Conservation (phyloP, 2,797 vertebrate genomes). For the Microchirus variegatus region DNA sequence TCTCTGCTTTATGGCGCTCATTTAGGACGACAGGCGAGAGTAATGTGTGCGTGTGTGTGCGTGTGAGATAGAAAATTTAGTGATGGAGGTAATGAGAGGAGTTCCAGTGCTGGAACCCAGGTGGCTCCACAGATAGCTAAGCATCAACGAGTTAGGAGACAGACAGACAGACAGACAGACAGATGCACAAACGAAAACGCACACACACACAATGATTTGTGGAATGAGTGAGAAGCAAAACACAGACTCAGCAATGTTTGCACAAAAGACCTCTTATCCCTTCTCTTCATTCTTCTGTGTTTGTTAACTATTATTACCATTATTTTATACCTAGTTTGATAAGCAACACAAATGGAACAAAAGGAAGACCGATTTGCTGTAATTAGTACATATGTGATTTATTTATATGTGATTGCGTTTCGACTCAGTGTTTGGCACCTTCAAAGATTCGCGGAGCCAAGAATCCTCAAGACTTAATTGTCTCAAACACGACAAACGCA, state of each 20-base stretch:
- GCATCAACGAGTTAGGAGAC: constrained; percentile 62
- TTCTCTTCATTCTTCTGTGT: no score
- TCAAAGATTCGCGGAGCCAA: no score
- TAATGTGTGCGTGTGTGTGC: constrained; percentile 28
- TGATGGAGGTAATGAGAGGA: constrained; percentile 39
- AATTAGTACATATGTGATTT: background rate
- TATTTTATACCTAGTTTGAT: background rate
- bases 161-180: constrained; percentile 25
- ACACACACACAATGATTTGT: background rate
- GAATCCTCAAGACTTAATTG: no score
- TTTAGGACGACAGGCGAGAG: constrained; percentile 47
- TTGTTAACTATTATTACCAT: background rate
- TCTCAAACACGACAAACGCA: no score
- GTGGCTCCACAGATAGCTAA: constrained; percentile 69
- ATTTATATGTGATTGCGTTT: background rate
- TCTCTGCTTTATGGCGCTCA: constrained; percentile 67
- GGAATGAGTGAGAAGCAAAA: no score
- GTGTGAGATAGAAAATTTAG: constrained; percentile 47
- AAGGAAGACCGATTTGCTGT: background rate
- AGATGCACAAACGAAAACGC: background rate
- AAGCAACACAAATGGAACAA: background rate
- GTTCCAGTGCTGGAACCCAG: constrained; percentile 50
- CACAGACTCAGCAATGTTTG: no score
- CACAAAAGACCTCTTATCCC: no score
- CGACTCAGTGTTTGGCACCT: background rate